A percentile compares a stretch with the other conserved stretches of the same genome.
Conservation (phyloP, 2,113 vertebrate species). For the Thermophis baileyi region DNA sequence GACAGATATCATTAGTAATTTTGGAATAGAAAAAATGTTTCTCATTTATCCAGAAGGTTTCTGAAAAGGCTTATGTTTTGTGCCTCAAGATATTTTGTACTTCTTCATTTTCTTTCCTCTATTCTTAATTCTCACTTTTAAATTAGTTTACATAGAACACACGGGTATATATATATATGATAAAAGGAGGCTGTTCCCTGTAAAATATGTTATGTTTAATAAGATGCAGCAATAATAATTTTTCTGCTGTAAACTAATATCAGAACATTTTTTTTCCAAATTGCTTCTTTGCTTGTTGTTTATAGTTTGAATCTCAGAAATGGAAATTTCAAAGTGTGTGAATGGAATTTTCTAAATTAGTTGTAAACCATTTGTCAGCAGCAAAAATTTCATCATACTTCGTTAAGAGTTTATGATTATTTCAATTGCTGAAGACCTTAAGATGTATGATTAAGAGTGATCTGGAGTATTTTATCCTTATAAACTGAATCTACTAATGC, state of each 20-base stretch:
- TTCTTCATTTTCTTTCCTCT: neutral
- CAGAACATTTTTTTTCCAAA: neutral
- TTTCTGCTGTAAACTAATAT: neutral
- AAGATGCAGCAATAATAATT: neutral
- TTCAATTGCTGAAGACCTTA: neutral
- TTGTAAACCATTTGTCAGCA: neutral
- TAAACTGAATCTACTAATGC: neutral
- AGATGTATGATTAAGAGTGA: neutral
- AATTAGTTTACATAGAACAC: neutral
- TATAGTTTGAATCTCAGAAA: neutral
- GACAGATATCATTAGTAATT: neutral
- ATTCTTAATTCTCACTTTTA: neutral
- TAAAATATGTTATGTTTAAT: neutral
- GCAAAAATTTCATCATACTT: neutral
- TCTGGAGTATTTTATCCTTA: neutral
- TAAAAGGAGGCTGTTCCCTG: neutral
- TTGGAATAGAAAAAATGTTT: neutral
- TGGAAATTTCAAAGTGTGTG: neutral
- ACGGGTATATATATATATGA: too few species aligned
- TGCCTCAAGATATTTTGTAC: neutral
- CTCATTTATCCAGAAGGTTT: neutral
- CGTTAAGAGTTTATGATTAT: neutral
- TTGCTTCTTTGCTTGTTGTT: neutral
- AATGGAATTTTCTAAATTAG: neutral
- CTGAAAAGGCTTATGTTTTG: neutral